A percentile compares a stretch with the other conserved stretches of the same genome.
phyloP scores from a whole-genome alignment of 2,113 vertebrate genomes.

The Agapornis roseicollis region DNA sequence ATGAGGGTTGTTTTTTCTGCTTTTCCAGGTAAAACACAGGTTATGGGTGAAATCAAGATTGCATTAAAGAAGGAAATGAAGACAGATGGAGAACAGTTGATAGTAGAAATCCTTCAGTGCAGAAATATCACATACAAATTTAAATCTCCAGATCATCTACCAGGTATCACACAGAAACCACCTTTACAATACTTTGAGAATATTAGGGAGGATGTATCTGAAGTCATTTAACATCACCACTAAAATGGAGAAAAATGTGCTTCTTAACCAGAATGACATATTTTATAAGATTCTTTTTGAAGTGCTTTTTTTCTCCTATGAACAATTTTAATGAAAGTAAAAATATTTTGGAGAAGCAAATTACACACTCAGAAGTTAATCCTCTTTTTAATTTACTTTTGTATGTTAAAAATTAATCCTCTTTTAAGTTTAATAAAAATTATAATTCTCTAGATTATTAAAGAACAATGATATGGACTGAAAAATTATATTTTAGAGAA shows the following conservation, averaged over 20 bases:
- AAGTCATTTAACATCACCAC: background rate
- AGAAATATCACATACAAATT: conserved; percentile 99
- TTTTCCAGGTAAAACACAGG: conserved; percentile 88
- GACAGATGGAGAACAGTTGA: conserved; percentile 95
- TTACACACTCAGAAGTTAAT: background rate
- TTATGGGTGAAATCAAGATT: conserved; percentile 98
- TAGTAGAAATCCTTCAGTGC: conserved; percentile 97
- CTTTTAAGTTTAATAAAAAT: background rate
- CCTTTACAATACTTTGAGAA: background rate
- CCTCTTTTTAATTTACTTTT: background rate
- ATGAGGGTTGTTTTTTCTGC: conserved; percentile 4
- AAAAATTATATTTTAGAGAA: background rate
- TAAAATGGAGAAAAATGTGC: background rate
- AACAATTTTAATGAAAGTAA: background rate
- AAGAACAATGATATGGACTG: background rate
- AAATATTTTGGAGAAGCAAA: background rate
- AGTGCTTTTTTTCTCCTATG: background rate
- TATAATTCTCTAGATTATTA: background rate
- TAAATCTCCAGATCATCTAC: conserved; percentile 97
- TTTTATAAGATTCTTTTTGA: background rate
- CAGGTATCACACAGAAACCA: conserved; percentile 78
- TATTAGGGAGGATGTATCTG: background rate
- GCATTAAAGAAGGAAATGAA: conserved; percentile 98
- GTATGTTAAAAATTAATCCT: background rate
- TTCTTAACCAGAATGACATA: background rate